A percentile compares a stretch with the other conserved stretches of the same genome.
These are phyloP conservation scores for Elaphurus davidianus DNA, from an alignment of 2,113 vertebrate genomes.

Conservation along the genomic window DNA sequence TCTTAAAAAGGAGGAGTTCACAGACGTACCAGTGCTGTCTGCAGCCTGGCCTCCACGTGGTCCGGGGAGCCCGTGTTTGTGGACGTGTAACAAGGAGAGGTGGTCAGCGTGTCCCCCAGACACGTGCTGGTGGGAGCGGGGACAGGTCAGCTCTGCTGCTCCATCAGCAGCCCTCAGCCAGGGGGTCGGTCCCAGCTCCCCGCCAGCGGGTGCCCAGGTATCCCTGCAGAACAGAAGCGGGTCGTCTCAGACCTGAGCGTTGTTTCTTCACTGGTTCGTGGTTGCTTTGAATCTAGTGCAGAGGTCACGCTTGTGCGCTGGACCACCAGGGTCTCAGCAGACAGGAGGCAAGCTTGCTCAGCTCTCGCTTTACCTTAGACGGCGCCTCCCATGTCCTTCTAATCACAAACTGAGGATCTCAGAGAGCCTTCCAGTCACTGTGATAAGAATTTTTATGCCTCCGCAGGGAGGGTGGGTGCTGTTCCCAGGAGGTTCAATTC, in stretches of 20 bases:
- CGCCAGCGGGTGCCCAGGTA: rapidly evolving
- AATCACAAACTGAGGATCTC: neutral
- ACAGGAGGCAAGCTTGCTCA: neutral
- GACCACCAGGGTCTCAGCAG: too few relatives aligned
- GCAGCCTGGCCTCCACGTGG: neutral
- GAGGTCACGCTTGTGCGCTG: neutral
- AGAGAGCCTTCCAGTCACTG: neutral
- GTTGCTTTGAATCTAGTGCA: neutral
- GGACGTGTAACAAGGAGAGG: rapidly evolving
- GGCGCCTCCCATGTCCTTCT: neutral
- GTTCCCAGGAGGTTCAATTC: neutral
- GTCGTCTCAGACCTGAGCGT: neutral
- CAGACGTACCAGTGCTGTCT: neutral
- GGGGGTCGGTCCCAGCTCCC: rapidly evolving
- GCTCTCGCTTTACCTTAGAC: neutral
- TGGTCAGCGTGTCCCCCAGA: neutral
- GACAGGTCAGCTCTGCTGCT: neutral
- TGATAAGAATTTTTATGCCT: neutral
- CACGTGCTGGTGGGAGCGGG: rapidly evolving
- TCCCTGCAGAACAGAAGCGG: neutral
- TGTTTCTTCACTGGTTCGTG: neutral
- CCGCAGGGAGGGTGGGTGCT: rapidly evolving
- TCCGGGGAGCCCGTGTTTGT: neutral
- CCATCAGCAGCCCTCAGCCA: neutral
- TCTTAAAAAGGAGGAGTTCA: neutral